Conservation (phyloP, 1,140 invertebrate species). For the Saccostrea glomerata region DNA sequence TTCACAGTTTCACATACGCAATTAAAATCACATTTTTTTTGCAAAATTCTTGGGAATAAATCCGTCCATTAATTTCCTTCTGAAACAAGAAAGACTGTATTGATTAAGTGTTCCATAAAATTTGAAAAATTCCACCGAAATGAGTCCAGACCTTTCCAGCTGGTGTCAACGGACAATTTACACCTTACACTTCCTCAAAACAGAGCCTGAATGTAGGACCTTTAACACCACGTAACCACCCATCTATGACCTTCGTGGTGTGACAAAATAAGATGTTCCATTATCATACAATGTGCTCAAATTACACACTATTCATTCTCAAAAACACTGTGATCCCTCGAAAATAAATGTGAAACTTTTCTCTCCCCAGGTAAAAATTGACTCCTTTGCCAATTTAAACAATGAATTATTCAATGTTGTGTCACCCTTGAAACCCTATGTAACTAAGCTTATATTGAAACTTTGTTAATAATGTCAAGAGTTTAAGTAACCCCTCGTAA, state of each 20-base stretch:
- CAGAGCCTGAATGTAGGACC: slow-evolving; percentile 1
- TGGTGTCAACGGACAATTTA: slow-evolving; percentile 20
- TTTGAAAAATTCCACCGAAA: neutral
- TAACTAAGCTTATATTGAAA: neutral
- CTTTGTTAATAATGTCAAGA: slow-evolving; percentile 15
- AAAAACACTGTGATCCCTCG: neutral
- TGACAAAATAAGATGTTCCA: slow-evolving; percentile 31
- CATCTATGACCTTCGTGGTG: slow-evolving; percentile 25
- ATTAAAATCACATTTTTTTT: neutral
- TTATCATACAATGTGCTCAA: slow-evolving; percentile 15
- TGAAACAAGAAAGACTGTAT: slow-evolving; percentile 29
- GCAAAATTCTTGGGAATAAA: neutral
- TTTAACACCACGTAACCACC: slow-evolving; percentile 22
- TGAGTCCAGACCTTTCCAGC: neutral
- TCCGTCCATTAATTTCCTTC: neutral
- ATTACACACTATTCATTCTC: slow-evolving; percentile 14
- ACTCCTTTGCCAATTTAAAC: neutral
- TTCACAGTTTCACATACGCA: neutral
- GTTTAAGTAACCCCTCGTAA: neutral
- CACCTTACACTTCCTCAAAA: slow-evolving; percentile 15
- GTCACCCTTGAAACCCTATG: neutral
- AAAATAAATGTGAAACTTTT: slow-evolving; percentile 11
- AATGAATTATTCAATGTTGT: slow-evolving; percentile 33
- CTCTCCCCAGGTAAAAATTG: slow-evolving; percentile 12
- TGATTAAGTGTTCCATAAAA: neutral